Conservation (phyloP, 92 coral and sea anemone genomes). For the Galaxea fascicularis region DNA sequence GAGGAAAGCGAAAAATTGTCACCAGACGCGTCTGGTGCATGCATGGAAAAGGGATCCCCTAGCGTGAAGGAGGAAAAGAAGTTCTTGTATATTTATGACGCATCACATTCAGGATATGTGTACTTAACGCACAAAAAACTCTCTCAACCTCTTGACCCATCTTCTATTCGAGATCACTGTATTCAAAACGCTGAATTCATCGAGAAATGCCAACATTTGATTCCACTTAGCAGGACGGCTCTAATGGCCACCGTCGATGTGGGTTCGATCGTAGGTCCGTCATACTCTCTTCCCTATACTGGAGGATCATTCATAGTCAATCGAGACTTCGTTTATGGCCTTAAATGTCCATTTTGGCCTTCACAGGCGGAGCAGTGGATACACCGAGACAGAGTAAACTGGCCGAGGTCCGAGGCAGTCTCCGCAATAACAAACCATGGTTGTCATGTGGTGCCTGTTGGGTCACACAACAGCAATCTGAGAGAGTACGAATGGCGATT, state of each 20-base stretch:
- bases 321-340: conserved; percentile 84
- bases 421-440: conserved; percentile 62
- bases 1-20: not conserved
- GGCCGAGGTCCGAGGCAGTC: conserved; percentile 67
- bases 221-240: conserved; percentile 44
- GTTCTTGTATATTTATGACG: conserved; percentile 53
- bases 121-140: conserved; percentile 37
- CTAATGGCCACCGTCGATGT: conserved; percentile 15
- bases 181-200: conserved; percentile 60
- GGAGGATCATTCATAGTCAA: conserved; percentile 44
- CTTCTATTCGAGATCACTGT: conserved; percentile 46
- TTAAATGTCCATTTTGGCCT: conserved; percentile 82
- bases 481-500: conserved; percentile 81
- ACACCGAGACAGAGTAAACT: conserved; percentile 56
- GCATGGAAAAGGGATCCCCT: not conserved
- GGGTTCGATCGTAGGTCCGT: conserved; percentile 68
- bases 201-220: conserved; percentile 44
- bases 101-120: conserved; percentile 71
- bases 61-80: conserved; percentile 10
- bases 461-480: conserved; percentile 65
- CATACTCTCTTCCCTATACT: conserved; percentile 57
- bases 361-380: conserved; percentile 82
- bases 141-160: conserved; percentile 14
- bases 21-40: not conserved
- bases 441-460: conserved; percentile 82